Base-by-base conservation (phyloP, 2,888 invertebrate species). In the Rhogogaster chlorosoma region DNA sequence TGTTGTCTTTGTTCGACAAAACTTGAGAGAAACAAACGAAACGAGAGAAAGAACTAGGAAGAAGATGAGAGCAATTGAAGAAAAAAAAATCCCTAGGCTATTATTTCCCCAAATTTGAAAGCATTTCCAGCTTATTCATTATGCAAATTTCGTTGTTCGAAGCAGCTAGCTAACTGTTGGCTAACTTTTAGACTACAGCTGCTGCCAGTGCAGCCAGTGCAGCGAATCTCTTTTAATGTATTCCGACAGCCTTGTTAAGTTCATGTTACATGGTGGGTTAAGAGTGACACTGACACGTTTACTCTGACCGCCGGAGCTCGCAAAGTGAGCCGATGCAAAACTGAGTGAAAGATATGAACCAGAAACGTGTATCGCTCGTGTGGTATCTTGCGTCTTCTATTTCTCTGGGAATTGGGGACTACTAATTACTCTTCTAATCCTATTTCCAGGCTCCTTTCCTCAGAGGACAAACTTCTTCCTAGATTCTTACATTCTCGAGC, bases 171-270 rank as follows among this genome's bases (percentile, higher is more conserved):
- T 38, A n/a, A 53, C 53, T 53, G 53, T 36, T n/a, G 18, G n/a
- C 15, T 70, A 32, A 70, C 36, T 32, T 32, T 12, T 5, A 70
- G 36, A 18, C 36, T n/a, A n/a, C 36, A 36, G 70, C 70, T 73
- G 73, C 42, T 18, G 42, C 73, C 2, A n/a, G n/a, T 53, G 12
- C 36, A 12, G n/a, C 5, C 22, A 73, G 42, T 73, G 61, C 26
- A 67, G 45, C 45, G 29, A 67, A 73, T 42, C 73, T 73, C 73
- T 73, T 73, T 73, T 42, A 73, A 42, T 73, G 42, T 42, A 73
- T 73, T 73, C 73, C n/a, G 73, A 73, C 73, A 73, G 73, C 5
- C 73, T 73, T 73, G 73, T 73, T 73, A 73, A 73, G 73, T 73
- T 22, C 32, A 77, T 53, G 77, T 77, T 77, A 32, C 77, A 49